Evolutionary conservation across 2,888 invertebrate genomes (phyloP), one percentile per base, ranked within the genome.

Genomic region (Melinaea menophilus): DNA sequence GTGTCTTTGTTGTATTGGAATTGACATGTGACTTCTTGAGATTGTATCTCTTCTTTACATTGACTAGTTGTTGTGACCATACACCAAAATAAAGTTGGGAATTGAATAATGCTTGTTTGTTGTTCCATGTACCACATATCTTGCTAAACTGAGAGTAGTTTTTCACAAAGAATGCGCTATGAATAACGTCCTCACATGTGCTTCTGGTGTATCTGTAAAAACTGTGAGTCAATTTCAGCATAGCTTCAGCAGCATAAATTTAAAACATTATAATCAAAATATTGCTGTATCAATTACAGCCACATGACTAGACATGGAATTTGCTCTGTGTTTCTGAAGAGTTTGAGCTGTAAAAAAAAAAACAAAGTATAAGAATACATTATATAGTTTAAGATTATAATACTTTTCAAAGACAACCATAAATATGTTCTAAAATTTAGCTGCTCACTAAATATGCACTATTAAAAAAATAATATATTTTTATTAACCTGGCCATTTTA

Each of bases 201-300:
- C 84, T 75, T 72, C 76, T 82, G 72, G 86, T 78, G 77, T 79
- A 88, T 89, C 86, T 89, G 86, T 76, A 88, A 87, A 86, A 87
- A 84, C 85, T 88, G 75, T 84, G 80, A 73, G 84, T 86, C 80
- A 87, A 81, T 86, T 86, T 88, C 82, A 88, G 84, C 90, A 90
- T 90, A 85, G 83, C 84, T 88, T 81, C 79, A 78, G 69, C 74
- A 77, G 73, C 78, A 69, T 73, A 62, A 69, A 22, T 51, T 55
- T 55, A 56, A 68, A 69, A 67, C 74, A 75, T 77, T 64, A 75
- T 78, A 80, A 71, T 70, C 72, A 75, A 73, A 75, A 72, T 71
- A 73, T 78, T 73, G 74, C 80, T 80, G 77, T 75, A 79, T 74
- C 71, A 72, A 71, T 74, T 75, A 70, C 61, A 68, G 62, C 59